A percentile compares a stretch with the other conserved stretches of the same genome.
phyloP scores from a whole-genome alignment of 2,113 vertebrate genomes.

The Ciconia boyciana region DNA sequence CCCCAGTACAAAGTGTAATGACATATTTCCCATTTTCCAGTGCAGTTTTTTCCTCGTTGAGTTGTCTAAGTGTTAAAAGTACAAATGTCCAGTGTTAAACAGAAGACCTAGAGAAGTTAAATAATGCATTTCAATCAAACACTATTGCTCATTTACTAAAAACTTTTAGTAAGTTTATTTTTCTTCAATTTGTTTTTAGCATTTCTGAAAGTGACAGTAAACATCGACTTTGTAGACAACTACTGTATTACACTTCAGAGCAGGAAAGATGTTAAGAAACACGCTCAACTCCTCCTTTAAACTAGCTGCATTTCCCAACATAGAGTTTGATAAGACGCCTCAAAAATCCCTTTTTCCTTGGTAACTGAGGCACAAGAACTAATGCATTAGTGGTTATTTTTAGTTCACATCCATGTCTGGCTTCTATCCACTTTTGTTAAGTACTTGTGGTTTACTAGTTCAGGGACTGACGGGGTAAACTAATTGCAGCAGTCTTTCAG shows the following conservation, averaged over 20 bases:
- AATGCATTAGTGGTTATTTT: background rate
- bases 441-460: background rate
- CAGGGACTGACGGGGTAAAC: background rate
- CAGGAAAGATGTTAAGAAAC: background rate
- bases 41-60: background rate
- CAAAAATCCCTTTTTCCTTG: background rate
- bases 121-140: background rate
- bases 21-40: background rate
- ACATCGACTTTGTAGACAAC: background rate
- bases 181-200: background rate
- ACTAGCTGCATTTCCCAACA: background rate
- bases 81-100: background rate
- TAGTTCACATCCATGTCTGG: background rate
- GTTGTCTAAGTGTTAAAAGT: background rate
- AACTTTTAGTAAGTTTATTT: background rate
- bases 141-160: background rate
- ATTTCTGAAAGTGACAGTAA: background rate
- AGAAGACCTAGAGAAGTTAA: background rate
- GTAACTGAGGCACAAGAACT: background rate
- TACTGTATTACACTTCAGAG: background rate
- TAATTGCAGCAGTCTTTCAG: constrained; percentile 13
- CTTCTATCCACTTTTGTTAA: background rate
- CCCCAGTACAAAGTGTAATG: background rate
- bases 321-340: background rate
- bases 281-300: background rate